Percentiles rank a stretch among this genome's conserved stretches.
These are phyloP conservation scores for Mythimna albipuncta DNA, from an alignment of 2,888 invertebrate species.

Conservation along the genomic window DNA sequence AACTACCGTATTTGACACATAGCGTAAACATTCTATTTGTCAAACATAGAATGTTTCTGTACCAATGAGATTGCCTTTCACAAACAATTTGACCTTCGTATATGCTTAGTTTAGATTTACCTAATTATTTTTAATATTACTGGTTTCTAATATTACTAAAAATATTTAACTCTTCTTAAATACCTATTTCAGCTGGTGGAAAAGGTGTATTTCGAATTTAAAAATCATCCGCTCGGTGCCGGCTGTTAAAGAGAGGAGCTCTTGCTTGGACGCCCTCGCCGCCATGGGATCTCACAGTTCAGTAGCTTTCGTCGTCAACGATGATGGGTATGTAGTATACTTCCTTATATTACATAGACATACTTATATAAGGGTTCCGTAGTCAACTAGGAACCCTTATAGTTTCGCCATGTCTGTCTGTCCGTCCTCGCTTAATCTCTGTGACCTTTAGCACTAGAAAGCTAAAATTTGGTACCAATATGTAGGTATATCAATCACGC, in stretches of 20 bases:
- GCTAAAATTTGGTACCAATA: too few relatives aligned
- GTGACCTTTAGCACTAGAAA: too few relatives aligned
- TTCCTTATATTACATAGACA: neutral
- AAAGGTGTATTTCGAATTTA: constrained; percentile 80
- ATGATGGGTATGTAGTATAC: constrained; percentile 72
- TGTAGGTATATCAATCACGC: too few relatives aligned
- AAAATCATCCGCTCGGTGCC: constrained; percentile 67
- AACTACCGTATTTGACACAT: neutral
- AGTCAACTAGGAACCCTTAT: too few relatives aligned
- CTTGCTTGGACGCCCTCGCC: constrained; percentile 65
- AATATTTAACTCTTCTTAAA: neutral
- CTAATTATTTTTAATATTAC: neutral
- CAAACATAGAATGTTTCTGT: neutral
- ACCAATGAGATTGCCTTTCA: neutral
- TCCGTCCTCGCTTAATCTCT: too few relatives aligned
- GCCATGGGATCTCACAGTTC: constrained; percentile 69
- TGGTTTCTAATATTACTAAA: neutral
- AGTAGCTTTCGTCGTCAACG: constrained; percentile 73
- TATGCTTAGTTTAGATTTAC: neutral
- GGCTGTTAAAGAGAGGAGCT: constrained; percentile 85
- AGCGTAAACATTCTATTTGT: too few relatives aligned
- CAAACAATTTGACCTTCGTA: neutral
- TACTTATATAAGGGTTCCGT: too few relatives aligned
- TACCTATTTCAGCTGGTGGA: constrained; percentile 93
- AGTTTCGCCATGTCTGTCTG: too few relatives aligned